phyloP scores from a whole-genome alignment of 1,140 invertebrate species.

The Camponotus pennsylvanicus region DNA sequence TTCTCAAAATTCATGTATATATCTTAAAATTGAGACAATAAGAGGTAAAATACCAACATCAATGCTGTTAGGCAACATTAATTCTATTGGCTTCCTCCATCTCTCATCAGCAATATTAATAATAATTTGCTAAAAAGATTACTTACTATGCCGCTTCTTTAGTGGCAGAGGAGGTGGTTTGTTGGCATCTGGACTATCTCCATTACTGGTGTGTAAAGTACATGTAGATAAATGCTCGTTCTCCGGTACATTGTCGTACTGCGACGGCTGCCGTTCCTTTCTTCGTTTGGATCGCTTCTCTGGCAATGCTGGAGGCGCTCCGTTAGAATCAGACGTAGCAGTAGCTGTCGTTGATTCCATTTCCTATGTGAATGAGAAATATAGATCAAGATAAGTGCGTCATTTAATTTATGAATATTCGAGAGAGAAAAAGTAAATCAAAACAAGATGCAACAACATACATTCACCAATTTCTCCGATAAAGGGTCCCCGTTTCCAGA shows the following conservation, averaged over 20 bases:
- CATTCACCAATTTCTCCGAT: constrained; percentile 84
- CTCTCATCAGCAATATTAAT: constrained; percentile 23
- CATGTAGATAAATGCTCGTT: constrained; percentile 87
- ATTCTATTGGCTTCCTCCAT: constrained; percentile 22
- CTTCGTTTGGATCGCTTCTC: constrained; percentile 87
- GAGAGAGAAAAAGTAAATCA: constrained; percentile 14
- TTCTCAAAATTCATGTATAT: constrained; percentile 14
- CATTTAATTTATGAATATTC: not conserved
- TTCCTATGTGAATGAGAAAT: constrained; percentile 73
- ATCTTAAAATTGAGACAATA: constrained; percentile 15
- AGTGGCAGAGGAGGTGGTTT: constrained; percentile 95
- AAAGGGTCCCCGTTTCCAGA: constrained; percentile 77
- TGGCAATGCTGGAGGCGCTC: constrained; percentile 89
- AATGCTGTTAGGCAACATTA: not conserved
- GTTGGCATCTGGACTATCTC: constrained; percentile 86
- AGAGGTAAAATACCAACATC: not conserved
- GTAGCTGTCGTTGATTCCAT: constrained; percentile 73
- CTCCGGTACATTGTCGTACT: constrained; percentile 91
- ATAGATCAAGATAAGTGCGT: constrained; percentile 3
- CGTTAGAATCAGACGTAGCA: constrained; percentile 79
- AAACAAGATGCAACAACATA: constrained; percentile 75
- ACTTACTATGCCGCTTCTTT: constrained; percentile 98
- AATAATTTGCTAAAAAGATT: constrained; percentile 35
- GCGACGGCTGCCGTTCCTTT: constrained; percentile 89
- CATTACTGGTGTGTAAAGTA: constrained; percentile 85